A percentile compares a stretch with the other conserved stretches of the same genome.
Conservation (phyloP, 2,797 vertebrate species). For the Hydrocynus forskahlii region DNA sequence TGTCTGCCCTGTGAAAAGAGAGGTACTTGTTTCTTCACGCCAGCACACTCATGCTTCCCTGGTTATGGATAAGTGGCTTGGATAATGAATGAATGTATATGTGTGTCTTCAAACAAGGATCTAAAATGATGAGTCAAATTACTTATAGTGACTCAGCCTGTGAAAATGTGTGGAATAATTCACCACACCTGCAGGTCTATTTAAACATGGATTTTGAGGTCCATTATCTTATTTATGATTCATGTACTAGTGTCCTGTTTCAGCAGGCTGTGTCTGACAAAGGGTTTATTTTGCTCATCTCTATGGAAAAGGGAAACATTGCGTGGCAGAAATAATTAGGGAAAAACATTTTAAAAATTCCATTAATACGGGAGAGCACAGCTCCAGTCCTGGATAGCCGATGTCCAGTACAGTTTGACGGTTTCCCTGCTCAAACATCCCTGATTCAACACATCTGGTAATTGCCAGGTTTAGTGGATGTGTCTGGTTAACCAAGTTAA, state of each 20-base stretch:
- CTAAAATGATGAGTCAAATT: slow-evolving; percentile 4
- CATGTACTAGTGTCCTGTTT: not conserved
- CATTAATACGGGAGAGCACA: too few species aligned
- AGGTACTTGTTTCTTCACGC: too few species aligned
- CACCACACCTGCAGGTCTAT: not conserved
- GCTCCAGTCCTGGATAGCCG: too few species aligned
- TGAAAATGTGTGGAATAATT: slow-evolving; percentile 5
- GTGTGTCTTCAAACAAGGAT: too few species aligned
- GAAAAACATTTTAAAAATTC: not conserved
- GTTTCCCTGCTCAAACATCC: too few species aligned
- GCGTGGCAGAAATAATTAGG: not conserved
- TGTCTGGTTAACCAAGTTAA: not conserved
- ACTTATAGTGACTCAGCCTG: not conserved
- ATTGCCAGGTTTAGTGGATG: not conserved
- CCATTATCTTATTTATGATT: not conserved
- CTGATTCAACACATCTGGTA: too few species aligned
- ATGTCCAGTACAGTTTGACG: too few species aligned
- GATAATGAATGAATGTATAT: too few species aligned
- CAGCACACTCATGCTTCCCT: too few species aligned
- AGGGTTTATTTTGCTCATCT: not conserved
- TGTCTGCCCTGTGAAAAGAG: too few species aligned
- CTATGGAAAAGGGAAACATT: not conserved
- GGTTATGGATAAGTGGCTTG: too few species aligned
- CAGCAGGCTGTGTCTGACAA: not conserved
- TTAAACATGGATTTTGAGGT: slow-evolving; percentile 1